Conservation (phyloP, 2,113 vertebrate species). For the Columba janthina region DNA sequence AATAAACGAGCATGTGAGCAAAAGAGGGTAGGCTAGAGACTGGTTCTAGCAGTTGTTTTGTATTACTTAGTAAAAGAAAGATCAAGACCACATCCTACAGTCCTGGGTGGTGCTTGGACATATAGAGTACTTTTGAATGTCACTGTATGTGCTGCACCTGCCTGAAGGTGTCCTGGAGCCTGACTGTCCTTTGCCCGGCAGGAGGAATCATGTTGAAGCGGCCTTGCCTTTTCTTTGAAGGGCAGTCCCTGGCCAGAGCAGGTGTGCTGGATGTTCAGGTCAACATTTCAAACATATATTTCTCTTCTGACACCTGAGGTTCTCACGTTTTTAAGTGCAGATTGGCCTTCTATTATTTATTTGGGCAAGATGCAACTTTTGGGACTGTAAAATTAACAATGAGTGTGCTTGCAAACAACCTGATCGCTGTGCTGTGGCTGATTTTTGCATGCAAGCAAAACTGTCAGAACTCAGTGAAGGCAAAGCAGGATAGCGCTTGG, state of each 20-base stretch:
- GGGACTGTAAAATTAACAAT: not conserved
- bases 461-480: not conserved
- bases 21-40: not conserved
- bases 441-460: not conserved
- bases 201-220: not conserved
- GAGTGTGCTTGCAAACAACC: not conserved
- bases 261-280: not conserved
- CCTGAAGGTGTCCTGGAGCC: slow-evolving; percentile 13
- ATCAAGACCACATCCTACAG: slow-evolving; percentile 23
- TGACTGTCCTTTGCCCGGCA: not conserved
- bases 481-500: not conserved
- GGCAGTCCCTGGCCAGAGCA: not conserved
- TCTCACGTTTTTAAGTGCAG: not conserved
- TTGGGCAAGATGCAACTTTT: not conserved
- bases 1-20: not conserved
- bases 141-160: not conserved
- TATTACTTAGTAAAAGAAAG: slow-evolving; percentile 43
- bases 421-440: fast-evolving
- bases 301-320: not conserved
- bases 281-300: not conserved
- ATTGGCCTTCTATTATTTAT: not conserved
- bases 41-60: slow-evolving; percentile 25
- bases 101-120: slow-evolving; percentile 25
- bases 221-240: not conserved
- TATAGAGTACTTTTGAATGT: not conserved